Evolutionary conservation across 30 jellyfish, hydroid and myxozoan genomes (phyloP).

Genomic region (Aurelia coerulea): DNA sequence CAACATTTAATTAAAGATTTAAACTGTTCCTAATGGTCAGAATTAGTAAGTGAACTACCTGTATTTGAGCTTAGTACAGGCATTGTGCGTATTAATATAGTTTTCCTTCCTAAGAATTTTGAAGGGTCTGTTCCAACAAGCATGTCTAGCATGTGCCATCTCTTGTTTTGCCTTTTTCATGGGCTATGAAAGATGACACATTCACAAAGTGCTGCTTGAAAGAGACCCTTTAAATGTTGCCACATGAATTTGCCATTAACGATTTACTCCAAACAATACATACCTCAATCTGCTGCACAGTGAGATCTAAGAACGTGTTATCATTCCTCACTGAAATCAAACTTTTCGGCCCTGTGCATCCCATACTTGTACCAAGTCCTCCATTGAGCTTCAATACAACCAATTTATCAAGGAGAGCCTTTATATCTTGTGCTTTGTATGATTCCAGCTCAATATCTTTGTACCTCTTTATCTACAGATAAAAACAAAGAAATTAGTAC

Average conservation of each 20-base stretch:
- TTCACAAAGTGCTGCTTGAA: too few species aligned
- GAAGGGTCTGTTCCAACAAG: too few species aligned
- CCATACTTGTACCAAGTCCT: constrained; percentile 99
- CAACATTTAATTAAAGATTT: too few species aligned
- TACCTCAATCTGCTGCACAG: constrained; percentile 98
- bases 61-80: too few species aligned
- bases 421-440: constrained; percentile 53
- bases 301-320: constrained; percentile 89
- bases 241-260: background rate
- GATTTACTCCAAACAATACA: background rate
- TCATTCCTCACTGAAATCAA: constrained; percentile 89
- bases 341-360: constrained; percentile 98
- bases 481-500: background rate
- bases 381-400: constrained; percentile 97
- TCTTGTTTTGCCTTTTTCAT: too few species aligned
- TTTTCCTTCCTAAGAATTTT: too few species aligned
- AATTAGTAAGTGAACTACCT: too few species aligned
- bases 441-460: constrained; percentile 53
- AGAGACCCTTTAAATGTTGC: background rate
- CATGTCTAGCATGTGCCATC: too few species aligned
- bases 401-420: constrained; percentile 73
- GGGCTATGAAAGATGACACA: too few species aligned
- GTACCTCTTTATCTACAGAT: constrained; percentile 33
- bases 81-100: too few species aligned
- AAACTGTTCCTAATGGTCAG: too few species aligned